A percentile compares a stretch with the other conserved stretches of the same genome.
phyloP scores from a whole-genome alignment of 1,140 invertebrate genomes.

The Diorhabda sublineata region DNA sequence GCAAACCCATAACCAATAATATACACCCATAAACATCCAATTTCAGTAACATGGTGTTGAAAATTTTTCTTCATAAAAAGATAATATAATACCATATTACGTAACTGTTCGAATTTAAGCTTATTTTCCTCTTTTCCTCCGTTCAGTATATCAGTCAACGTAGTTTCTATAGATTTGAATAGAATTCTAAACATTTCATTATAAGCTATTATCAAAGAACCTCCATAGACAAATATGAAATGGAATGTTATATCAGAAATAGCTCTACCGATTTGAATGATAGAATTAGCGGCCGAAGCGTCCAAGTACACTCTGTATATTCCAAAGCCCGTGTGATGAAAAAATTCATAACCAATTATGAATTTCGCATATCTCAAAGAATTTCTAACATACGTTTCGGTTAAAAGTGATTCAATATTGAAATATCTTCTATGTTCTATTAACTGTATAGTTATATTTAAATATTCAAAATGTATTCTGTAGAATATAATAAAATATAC shows the following conservation, averaged over 20 bases:
- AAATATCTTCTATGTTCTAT: not conserved
- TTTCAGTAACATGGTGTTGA: not conserved
- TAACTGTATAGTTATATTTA: not conserved
- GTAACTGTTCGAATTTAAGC: not conserved
- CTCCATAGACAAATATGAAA: not conserved
- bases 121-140: not conserved
- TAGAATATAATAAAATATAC: not conserved
- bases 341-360: not conserved
- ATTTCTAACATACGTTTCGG: not conserved
- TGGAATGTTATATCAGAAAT: not conserved
- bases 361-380: not conserved
- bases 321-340: not conserved
- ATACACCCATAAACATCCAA: not conserved
- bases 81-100: not conserved
- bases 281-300: not conserved
- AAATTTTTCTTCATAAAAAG: not conserved
- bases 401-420: not conserved
- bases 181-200: not conserved
- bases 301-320: not conserved
- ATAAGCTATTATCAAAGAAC: not conserved
- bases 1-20: not conserved
- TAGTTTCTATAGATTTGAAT: not conserved
- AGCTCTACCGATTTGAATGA: not conserved
- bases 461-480: not conserved
- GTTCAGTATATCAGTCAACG: not conserved